phyloP scores from a whole-genome alignment of 2,888 invertebrate species.

The Lasioglossum lativentre region DNA sequence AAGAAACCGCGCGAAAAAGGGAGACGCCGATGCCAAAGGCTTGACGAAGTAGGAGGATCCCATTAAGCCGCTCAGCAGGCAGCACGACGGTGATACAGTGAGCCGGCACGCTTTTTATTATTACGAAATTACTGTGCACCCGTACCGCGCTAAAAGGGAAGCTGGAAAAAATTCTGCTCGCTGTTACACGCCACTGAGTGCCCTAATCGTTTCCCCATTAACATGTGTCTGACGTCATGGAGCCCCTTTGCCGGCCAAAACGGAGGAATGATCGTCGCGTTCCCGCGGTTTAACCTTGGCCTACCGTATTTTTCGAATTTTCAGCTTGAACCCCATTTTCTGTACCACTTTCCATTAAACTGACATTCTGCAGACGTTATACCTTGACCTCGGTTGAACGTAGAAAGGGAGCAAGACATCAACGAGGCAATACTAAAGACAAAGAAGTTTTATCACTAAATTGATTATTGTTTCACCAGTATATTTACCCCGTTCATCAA shows the following conservation, averaged over 20 bases:
- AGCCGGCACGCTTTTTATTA: constrained; percentile 77
- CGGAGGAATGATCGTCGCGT: constrained; percentile 7
- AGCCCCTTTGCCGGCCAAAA: neutral
- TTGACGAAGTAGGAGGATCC: constrained; percentile 75
- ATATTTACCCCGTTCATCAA: no score
- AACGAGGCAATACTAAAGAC: no score
- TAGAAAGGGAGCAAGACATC: no score
- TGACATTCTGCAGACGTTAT: no score
- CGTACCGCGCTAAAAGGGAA: constrained; percentile 68
- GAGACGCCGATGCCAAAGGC: constrained; percentile 62
- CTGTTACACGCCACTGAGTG: constrained; percentile 66
- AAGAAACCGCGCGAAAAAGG: constrained; percentile 63
- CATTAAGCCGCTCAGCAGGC: constrained; percentile 79
- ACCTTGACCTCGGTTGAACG: no score
- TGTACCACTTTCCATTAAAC: no score
- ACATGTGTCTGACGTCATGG: constrained; percentile 51
- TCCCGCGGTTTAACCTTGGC: neutral
- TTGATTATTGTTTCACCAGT: no score
- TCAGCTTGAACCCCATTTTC: neutral
- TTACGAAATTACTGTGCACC: constrained; percentile 76
- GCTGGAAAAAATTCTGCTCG: constrained; percentile 59
- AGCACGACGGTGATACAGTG: constrained; percentile 72
- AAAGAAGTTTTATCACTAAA: no score
- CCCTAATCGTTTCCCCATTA: constrained; percentile 70
- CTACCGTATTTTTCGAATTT: neutral